Evolutionary conservation across 2,888 invertebrate genomes (phyloP).

Genomic region (Agapetus fuscipes): DNA sequence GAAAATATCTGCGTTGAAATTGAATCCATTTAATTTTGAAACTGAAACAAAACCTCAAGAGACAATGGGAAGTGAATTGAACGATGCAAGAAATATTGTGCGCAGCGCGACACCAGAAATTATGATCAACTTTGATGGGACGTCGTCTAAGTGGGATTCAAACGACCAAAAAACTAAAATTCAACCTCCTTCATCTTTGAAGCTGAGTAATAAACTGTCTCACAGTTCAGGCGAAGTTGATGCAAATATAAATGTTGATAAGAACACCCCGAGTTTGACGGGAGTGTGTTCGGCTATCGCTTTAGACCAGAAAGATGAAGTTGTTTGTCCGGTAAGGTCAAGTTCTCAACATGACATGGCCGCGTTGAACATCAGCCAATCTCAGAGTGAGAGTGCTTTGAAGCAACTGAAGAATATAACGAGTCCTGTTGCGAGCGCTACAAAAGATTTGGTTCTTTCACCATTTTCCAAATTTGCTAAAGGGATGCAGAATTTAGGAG

Average conservation of each 20-base stretch:
- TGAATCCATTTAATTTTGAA: slow-evolving; percentile 18
- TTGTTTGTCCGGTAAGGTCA: slow-evolving; percentile 32
- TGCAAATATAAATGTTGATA: slow-evolving; percentile 22
- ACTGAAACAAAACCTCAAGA: slow-evolving; percentile 1
- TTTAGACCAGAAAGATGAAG: slow-evolving; percentile 24
- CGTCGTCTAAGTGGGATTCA: slow-evolving; percentile 8
- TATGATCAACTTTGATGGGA: slow-evolving; percentile 34
- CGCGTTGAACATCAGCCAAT: slow-evolving; percentile 60
- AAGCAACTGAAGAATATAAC: slow-evolving; percentile 56
- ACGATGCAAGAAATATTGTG: slow-evolving; percentile 27
- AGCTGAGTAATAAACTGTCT: slow-evolving; percentile 54
- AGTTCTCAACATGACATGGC: slow-evolving; percentile 58
- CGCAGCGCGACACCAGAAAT: slow-evolving; percentile 54
- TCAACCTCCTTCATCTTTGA: slow-evolving; percentile 44
- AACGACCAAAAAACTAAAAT: slow-evolving; percentile 32
- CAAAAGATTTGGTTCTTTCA: slow-evolving; percentile 57
- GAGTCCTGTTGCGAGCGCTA: slow-evolving; percentile 56
- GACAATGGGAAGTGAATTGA: slow-evolving; percentile 12
- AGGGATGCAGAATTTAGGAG: slow-evolving; percentile 75
- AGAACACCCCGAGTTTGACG: slow-evolving; percentile 20
- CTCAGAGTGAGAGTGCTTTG: slow-evolving; percentile 72
- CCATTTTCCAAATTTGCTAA: slow-evolving; percentile 78
- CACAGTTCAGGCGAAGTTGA: slow-evolving; percentile 61
- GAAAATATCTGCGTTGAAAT: slow-evolving; percentile 11
- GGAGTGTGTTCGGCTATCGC: slow-evolving; percentile 24